phyloP scores from a whole-genome alignment of 1,140 invertebrate genomes.

The Propsilocerus akamusi region DNA sequence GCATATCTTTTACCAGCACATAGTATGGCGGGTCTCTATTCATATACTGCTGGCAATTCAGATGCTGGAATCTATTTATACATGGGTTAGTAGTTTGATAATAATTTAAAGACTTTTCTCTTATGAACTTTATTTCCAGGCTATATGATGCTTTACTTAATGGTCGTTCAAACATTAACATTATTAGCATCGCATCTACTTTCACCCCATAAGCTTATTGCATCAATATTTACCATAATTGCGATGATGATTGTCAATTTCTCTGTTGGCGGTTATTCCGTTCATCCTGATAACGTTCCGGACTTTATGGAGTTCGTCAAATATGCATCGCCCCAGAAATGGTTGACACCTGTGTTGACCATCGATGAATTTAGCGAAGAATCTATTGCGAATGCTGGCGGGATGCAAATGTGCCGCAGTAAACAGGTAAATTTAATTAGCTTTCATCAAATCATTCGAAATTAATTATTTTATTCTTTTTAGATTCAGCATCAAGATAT shows the following conservation, averaged over 20 bases:
- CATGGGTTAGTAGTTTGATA: constrained; percentile 33
- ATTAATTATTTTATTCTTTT: constrained; percentile 16
- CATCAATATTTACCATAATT: constrained; percentile 36
- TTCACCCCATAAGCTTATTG: constrained; percentile 33
- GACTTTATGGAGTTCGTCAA: constrained; percentile 41
- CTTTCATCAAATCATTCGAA: background rate
- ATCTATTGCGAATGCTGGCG: constrained; percentile 33
- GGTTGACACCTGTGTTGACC: constrained; percentile 48
- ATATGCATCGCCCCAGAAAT: constrained; percentile 51
- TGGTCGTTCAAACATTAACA: constrained; percentile 46
- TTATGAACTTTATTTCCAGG: constrained; percentile 26
- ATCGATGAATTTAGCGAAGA: constrained; percentile 42
- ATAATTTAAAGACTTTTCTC: background rate
- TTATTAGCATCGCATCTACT: constrained; percentile 30
- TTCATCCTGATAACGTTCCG: constrained; percentile 54
- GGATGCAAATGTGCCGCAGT: constrained; percentile 37
- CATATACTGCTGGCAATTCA: constrained; percentile 34
- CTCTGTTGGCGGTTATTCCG: constrained; percentile 45
- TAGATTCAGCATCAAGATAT: constrained; percentile 64
- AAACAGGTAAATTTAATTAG: constrained; percentile 33
- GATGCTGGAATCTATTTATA: constrained; percentile 52
- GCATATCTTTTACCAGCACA: constrained; percentile 73
- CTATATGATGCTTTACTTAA: constrained; percentile 60
- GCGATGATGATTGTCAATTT: constrained; percentile 37
- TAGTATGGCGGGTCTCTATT: constrained; percentile 68